phyloP scores from a whole-genome alignment of 2,888 invertebrate species.

The Cantharis nigra region DNA sequence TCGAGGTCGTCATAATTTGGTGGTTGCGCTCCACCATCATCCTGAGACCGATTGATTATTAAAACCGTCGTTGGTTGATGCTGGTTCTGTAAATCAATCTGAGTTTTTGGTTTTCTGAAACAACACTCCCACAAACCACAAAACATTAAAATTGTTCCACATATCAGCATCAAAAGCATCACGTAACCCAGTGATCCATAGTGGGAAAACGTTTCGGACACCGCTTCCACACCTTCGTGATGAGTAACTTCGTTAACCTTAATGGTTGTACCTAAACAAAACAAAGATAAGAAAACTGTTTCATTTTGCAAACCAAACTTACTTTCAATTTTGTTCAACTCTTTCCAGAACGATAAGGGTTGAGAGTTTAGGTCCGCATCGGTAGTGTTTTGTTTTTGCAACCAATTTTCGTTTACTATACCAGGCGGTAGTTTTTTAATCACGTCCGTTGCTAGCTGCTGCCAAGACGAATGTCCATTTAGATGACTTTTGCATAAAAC shows the following conservation, averaged over 20 bases:
- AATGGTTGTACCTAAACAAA: constrained; percentile 28
- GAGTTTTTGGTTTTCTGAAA: constrained; percentile 54
- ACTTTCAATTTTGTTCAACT: constrained; percentile 27
- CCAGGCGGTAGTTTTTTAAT: constrained; percentile 37
- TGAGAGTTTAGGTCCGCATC: neutral
- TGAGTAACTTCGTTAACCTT: constrained; percentile 30
- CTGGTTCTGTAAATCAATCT: constrained; percentile 35
- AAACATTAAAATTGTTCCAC: constrained; percentile 71
- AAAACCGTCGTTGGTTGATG: constrained; percentile 45
- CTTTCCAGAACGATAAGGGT: constrained; percentile 28
- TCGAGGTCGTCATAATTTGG: constrained; percentile 69
- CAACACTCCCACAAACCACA: constrained; percentile 69
- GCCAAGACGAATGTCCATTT: constrained; percentile 36
- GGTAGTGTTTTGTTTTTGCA: constrained; percentile 24
- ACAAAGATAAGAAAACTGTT: neutral
- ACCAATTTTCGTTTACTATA: constrained; percentile 25
- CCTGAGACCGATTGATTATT: constrained; percentile 42
- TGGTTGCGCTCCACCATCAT: constrained; percentile 49
- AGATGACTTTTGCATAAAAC: constrained; percentile 41
- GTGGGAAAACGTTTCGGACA: constrained; percentile 65
- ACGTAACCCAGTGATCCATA: constrained; percentile 78
- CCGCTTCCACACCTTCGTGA: constrained; percentile 42
- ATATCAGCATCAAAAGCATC: constrained; percentile 71
- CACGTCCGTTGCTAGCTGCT: constrained; percentile 41
- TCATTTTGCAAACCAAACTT: constrained; percentile 1